Base-by-base conservation (phyloP, 2,888 invertebrate genomes). In the Acanthopleura granulata region DNA sequence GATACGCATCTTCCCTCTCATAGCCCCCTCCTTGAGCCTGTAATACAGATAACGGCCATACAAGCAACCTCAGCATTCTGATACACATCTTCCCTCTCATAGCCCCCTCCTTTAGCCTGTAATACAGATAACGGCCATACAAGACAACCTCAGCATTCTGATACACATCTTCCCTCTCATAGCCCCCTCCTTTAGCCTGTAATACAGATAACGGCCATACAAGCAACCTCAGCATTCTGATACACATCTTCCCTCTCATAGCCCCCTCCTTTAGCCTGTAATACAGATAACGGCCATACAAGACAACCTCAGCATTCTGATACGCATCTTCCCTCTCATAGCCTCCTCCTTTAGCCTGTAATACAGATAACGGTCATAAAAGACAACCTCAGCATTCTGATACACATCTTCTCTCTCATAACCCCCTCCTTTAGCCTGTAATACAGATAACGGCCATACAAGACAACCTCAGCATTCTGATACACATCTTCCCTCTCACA, bases 181-280 rank as follows among this genome's bases (percentile, higher is more conserved):
- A 99, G 18, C 99, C 99, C 82, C 99, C 99, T 22, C 99, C 99
- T 91, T 97, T 97, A 0, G 98, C 98, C 90, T 91, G 81, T 6
- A 25, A 40, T 9, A 40, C 40, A 40, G 40, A 40, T 40, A 40
- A 40, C 4, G 40, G 9, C 9, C 4, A 40, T 40, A 40, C 40
- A 40, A 40, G 40, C 40, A 6, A 99, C 93, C 88, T 98, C 98
- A 0, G 97, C 98, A 90, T 97, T 96, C 89, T 96, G 96, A 89
- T 99, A 99, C 0, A 96, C 95, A 88, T 99, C 98, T 91, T 99
- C 99, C 51, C 95, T 96, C 90, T 99, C 99, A 89, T 97, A 99
- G 18, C 99, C 99, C 82, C 99, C 99, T 22, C 99, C 99, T 91
- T 97, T 97, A 0, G 98, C 98, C 91, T 91, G 40, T 6, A 40